Conservation (phyloP, 2,888 invertebrate species). For the Odontomyia ornata region DNA sequence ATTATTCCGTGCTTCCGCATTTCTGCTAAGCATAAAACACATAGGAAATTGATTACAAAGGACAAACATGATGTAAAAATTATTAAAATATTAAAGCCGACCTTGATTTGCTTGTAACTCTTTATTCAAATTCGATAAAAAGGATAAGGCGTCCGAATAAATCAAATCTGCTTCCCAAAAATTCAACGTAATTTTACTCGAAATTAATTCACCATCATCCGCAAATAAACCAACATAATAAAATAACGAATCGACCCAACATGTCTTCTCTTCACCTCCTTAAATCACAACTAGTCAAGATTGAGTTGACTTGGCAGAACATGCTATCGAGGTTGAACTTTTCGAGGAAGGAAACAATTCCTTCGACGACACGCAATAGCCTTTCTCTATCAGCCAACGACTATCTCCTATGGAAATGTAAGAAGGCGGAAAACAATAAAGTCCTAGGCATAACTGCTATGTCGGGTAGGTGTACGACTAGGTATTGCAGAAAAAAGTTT, state of each 20-base stretch:
- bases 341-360: slow-evolving; percentile 46
- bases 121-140: too few species aligned
- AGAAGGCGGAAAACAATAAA: background rate
- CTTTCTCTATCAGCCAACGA: slow-evolving; percentile 8
- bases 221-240: background rate
- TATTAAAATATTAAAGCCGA: too few species aligned
- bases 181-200: background rate
- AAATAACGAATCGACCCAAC: slow-evolving; percentile 23
- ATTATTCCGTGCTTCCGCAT: background rate
- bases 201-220: background rate
- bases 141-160: too few species aligned
- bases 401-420: slow-evolving; percentile 21
- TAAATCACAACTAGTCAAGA: slow-evolving; percentile 14
- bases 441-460: background rate
- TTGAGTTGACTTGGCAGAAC: slow-evolving; percentile 43
- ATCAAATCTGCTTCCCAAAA: too few species aligned
- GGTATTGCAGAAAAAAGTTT: slow-evolving; percentile 18
- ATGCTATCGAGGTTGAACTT: slow-evolving; percentile 44
- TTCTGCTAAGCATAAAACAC: too few species aligned
- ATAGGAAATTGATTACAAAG: too few species aligned
- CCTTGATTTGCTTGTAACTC: too few species aligned
- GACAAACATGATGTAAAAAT: too few species aligned
- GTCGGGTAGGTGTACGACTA: background rate
- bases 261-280: background rate
- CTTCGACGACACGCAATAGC: slow-evolving; percentile 45